These are phyloP conservation scores for Heliangelus exortis DNA, from an alignment of 2,797 vertebrate genomes.

Conservation along the genomic window DNA sequence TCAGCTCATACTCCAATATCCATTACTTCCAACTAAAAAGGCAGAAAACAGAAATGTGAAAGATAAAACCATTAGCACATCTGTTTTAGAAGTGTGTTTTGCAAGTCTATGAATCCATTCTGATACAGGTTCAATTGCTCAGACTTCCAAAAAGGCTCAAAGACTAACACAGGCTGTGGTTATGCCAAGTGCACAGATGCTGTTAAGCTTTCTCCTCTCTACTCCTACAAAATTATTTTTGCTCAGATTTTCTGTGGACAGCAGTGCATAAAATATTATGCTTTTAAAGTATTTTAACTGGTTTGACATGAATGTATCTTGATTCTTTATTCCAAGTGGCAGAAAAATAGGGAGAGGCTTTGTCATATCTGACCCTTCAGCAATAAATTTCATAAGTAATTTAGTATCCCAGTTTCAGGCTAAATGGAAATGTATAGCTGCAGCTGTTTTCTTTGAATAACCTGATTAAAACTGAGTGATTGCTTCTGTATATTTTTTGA, in stretches of 20 bases:
- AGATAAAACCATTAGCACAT: neutral
- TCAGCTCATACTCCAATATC: neutral
- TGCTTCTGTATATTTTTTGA: neutral
- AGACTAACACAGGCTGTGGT: neutral
- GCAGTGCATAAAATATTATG: neutral
- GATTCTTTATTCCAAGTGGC: neutral
- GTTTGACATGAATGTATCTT: slow-evolving; percentile 8
- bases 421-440: slow-evolving; percentile 28
- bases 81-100: neutral
- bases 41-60: neutral
- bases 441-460: slow-evolving; percentile 58
- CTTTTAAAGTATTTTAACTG: neutral
- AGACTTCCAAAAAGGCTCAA: neutral
- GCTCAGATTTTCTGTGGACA: neutral
- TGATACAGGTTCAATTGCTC: neutral
- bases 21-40: neutral
- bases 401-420: neutral
- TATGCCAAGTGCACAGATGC: neutral
- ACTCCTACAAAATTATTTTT: neutral
- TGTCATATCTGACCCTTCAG: neutral
- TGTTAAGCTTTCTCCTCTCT: neutral
- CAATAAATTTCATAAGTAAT: neutral
- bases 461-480: slow-evolving; percentile 48
- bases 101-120: neutral
- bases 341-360: neutral